A percentile compares a stretch with the other conserved stretches of the same genome.
These are phyloP conservation scores for Gila orcuttii DNA, from an alignment of 2,113 vertebrate species.

Conservation along the genomic window DNA sequence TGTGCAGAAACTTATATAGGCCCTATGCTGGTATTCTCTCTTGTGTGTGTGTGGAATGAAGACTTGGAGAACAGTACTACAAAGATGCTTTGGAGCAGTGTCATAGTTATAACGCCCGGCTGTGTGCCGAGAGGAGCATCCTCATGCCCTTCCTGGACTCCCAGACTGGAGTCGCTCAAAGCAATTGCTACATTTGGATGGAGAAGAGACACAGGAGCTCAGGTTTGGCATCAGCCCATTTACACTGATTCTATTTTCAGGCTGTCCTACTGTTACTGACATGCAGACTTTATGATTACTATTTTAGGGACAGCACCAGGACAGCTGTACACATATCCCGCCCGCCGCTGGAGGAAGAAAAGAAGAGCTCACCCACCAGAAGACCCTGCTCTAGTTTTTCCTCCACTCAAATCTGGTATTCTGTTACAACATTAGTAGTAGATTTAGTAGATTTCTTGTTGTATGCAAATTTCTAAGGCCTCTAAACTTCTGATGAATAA, in stretches of 20 bases:
- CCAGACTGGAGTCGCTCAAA: constrained; percentile 95
- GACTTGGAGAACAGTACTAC: constrained; percentile 96
- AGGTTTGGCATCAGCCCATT: constrained; percentile 69
- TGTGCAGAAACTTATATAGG: background rate
- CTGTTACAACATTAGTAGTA: too few relatives aligned
- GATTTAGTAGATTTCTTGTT: too few relatives aligned
- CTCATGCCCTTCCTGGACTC: constrained; percentile 96
- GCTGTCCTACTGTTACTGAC: background rate
- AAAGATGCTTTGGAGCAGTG: constrained; percentile 97
- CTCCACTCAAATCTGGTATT: constrained; percentile 90
- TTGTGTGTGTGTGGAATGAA: constrained; percentile 60
- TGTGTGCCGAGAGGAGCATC: constrained; percentile 94
- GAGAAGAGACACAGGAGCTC: constrained; percentile 94
- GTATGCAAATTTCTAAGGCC: background rate
- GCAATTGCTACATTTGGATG: constrained; percentile 99
- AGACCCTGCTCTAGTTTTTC: constrained; percentile 90
- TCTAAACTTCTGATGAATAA: background rate
- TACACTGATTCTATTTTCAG: background rate
- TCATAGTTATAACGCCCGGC: constrained; percentile 93
- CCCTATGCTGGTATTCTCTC: background rate
- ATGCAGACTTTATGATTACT: background rate
- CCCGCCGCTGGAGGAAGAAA: constrained; percentile 95
- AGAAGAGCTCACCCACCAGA: constrained; percentile 92
- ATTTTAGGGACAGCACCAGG: constrained; percentile 87
- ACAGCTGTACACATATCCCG: constrained; percentile 94